Evolutionary conservation across 1,140 invertebrate genomes (phyloP), one percentile per base, ranked within the genome.

Genomic region (Mycetomoellerius zeteki): DNA sequence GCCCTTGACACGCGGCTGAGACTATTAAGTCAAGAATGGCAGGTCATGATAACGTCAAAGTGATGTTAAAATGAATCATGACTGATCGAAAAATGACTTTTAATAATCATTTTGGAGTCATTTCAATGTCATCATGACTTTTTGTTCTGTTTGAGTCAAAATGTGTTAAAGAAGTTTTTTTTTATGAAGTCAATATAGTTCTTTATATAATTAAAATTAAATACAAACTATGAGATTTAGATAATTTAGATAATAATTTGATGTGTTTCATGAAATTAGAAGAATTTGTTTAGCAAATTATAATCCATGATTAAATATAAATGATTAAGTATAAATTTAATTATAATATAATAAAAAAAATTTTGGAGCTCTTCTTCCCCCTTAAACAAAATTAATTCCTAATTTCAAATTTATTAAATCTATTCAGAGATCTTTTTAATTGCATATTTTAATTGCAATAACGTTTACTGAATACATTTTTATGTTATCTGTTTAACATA

Each of bases 1-100:
- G 37, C 64, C 88, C 78, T 78, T 88, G 65, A 89, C 86, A 73
- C 37, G 37, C 6, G 24, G 60, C 0, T n/a, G 47, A 69, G 72
- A 47, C 56, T 77, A 71, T 12, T 43, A 43, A 43, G 8, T 43
- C 10, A 43, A 43, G 37, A 43, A 43, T 1, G 37, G 10, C 37
- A 43, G 37, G 10, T 43, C 37, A 43, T 43, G 37, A 43, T 43
- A 43, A 43, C 10, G 37, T 43, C 37, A 43, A 43, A 43, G 37
- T 12, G 37, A 43, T 8, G 2, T 43, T 43, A 43, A 43, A 43
- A 10, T 43, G 10, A 43, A 43, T 43, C 10, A 43, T 37, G 7
- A 37, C 37, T 43, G 37, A 43, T 43, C 8, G 37, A 43, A 43
- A 43, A 10, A 0, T 7, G 8, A 43, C 37, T 43, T 43, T 43